Conservation (phyloP, 2,797 vertebrate genomes). For the Monodelphis domestica region DNA sequence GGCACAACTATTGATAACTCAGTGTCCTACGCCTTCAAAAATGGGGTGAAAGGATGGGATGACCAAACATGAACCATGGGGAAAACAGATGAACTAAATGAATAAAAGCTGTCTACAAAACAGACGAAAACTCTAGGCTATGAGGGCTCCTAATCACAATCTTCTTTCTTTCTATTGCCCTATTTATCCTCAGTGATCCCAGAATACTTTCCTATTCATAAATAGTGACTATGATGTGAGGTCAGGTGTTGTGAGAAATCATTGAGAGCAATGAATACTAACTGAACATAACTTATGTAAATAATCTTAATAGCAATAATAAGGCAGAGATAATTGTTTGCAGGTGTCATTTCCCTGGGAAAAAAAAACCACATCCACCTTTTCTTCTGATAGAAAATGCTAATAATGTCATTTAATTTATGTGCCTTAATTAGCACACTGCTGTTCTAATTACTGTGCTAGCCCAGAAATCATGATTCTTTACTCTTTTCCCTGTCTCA, state of each 20-base stretch:
- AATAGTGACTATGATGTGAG: constrained; percentile 24
- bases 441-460: constrained; percentile 76
- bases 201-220: constrained; percentile 4
- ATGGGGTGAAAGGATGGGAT: background rate
- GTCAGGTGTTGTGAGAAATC: constrained; percentile 46
- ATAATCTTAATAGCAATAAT: constrained; percentile 62
- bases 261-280: constrained; percentile 55
- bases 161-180: background rate
- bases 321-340: constrained; percentile 61
- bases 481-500: constrained; percentile 50
- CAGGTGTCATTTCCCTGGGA: constrained; percentile 69
- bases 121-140: background rate
- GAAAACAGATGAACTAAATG: constrained; percentile 4
- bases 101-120: constrained; percentile 24
- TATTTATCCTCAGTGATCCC: constrained; percentile 36
- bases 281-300: constrained; percentile 46
- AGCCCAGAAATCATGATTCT: constrained; percentile 57
- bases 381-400: constrained; percentile 70
- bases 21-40: background rate
- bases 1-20: background rate
- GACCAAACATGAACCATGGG: background rate
- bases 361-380: constrained; percentile 59
- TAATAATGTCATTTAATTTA: constrained; percentile 80
- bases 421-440: constrained; percentile 77
- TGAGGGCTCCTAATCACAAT: background rate